These are phyloP conservation scores for Lipotes vexillifer DNA, from an alignment of 2,113 vertebrate genomes.

Conservation along the genomic window DNA sequence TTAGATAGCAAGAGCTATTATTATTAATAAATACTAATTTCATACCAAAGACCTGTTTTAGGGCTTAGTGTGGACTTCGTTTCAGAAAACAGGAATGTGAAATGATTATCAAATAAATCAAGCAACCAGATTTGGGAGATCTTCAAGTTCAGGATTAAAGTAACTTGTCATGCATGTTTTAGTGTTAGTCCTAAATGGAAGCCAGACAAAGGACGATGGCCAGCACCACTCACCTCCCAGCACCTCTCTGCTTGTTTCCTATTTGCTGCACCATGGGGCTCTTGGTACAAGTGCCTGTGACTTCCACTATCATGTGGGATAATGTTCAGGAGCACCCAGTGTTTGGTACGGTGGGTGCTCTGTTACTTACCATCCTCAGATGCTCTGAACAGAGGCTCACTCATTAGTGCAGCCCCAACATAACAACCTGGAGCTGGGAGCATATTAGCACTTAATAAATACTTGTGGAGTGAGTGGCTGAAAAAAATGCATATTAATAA, in stretches of 20 bases:
- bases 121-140: background rate
- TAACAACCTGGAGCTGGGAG: background rate
- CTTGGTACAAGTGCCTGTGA: background rate
- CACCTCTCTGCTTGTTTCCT: background rate
- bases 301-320: background rate
- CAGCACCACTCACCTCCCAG: no score
- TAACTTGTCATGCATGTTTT: background rate
- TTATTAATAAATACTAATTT: background rate
- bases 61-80: background rate
- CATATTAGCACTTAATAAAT: background rate
- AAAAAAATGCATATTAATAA: background rate
- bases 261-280: background rate
- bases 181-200: background rate
- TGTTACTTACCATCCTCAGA: fast-evolving
- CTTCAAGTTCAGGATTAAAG: background rate
- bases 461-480: background rate
- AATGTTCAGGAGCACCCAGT: background rate
- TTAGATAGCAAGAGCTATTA: background rate
- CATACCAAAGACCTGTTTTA: background rate
- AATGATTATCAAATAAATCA: background rate
- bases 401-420: background rate
- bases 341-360: no score
- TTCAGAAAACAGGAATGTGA: background rate
- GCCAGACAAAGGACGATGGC: background rate
- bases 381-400: background rate